These are phyloP conservation scores for Ahaetulla prasina DNA, from an alignment of 2,113 vertebrate genomes.

Conservation along the genomic window DNA sequence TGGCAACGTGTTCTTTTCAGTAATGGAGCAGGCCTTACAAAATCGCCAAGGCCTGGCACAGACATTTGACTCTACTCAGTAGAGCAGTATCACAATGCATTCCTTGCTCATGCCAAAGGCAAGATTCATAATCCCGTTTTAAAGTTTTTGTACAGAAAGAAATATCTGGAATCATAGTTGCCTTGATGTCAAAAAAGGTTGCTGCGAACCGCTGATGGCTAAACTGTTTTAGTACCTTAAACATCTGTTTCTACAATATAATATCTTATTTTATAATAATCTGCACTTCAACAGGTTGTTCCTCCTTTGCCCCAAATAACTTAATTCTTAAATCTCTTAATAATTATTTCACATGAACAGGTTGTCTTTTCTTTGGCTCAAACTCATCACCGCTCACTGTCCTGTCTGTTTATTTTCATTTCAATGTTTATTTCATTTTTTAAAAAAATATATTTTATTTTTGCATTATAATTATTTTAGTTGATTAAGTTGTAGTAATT, in stretches of 20 bases:
- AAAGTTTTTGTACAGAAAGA: constrained; percentile 23
- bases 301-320: neutral
- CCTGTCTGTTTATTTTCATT: neutral
- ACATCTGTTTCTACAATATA: neutral
- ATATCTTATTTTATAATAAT: constrained; percentile 9
- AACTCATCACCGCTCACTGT: neutral
- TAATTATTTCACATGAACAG: neutral
- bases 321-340: neutral
- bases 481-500: neutral
- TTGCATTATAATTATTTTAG: neutral
- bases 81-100: constrained; percentile 62
- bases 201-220: neutral
- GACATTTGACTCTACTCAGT: constrained; percentile 65
- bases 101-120: constrained; percentile 57
- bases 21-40: constrained; percentile 73
- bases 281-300: neutral
- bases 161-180: neutral
- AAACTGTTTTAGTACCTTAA: constrained; percentile 11
- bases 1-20: constrained; percentile 76
- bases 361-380: neutral
- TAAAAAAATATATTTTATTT: neutral
- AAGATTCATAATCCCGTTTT: constrained; percentile 47
- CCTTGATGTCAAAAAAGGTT: constrained; percentile 3
- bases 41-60: constrained; percentile 62
- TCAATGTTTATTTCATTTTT: neutral